phyloP scores from a whole-genome alignment of 2,113 vertebrate species.

The Zosterops japonicus region DNA sequence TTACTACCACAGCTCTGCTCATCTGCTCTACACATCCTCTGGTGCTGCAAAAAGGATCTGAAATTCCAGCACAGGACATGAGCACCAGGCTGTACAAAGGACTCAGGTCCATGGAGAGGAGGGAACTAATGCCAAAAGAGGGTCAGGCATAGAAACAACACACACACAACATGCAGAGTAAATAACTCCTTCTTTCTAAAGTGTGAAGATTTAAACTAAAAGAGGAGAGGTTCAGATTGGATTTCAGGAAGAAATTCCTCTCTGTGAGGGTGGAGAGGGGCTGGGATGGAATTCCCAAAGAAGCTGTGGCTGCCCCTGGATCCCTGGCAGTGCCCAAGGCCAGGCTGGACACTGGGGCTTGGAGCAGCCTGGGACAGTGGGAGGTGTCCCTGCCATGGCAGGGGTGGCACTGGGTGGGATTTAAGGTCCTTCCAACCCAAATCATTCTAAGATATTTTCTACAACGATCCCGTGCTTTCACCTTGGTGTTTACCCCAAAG shows the following conservation, averaged over 20 bases:
- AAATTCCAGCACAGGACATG: background rate
- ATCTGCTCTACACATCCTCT: background rate
- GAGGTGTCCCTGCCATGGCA: background rate
- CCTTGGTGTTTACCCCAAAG: background rate
- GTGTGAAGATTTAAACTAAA: background rate
- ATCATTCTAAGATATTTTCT: background rate
- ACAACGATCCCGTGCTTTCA: accelerated
- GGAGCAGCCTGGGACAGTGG: background rate
- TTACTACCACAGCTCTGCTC: background rate
- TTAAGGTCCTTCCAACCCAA: background rate
- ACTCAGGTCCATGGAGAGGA: background rate
- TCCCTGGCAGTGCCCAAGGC: background rate
- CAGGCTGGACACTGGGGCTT: accelerated
- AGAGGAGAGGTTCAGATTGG: background rate
- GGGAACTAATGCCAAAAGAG: background rate
- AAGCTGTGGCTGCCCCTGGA: background rate
- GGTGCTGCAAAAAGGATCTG: background rate
- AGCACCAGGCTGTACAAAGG: background rate
- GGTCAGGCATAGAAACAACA: background rate
- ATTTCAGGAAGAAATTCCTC: accelerated
- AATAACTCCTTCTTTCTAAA: background rate
- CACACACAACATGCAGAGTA: accelerated
- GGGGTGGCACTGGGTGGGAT: accelerated
- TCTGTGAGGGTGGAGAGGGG: accelerated
- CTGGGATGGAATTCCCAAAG: background rate